phyloP scores from a whole-genome alignment of 2,888 invertebrate genomes.

The Limenitis camilla region DNA sequence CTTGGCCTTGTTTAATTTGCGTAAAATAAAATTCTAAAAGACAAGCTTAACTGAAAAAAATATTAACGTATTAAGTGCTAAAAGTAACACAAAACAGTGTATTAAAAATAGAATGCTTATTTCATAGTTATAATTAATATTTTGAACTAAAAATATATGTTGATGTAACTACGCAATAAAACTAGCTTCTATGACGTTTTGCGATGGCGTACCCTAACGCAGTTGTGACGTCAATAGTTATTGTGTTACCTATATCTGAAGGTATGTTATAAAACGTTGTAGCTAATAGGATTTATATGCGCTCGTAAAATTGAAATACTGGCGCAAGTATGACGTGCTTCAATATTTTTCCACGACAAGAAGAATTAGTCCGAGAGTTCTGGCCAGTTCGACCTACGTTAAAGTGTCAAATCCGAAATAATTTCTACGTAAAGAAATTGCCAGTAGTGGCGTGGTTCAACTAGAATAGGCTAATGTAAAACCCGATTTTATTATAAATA shows the following conservation, averaged over 20 bases:
- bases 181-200: constrained; percentile 4
- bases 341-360: too few relatives aligned
- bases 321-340: background rate
- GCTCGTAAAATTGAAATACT: background rate
- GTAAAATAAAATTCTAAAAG: background rate
- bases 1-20: constrained; percentile 17
- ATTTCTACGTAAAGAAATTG: too few relatives aligned
- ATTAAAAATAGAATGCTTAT: too few relatives aligned
- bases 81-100: too few relatives aligned
- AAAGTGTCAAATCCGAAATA: too few relatives aligned
- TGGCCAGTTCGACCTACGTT: too few relatives aligned
- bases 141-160: background rate
- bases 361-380: too few relatives aligned
- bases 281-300: background rate
- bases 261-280: background rate
- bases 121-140: too few relatives aligned
- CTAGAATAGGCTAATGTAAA: too few relatives aligned
- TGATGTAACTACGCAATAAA: constrained; percentile 1
- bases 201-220: constrained; percentile 17
- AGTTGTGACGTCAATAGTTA: constrained; percentile 20
- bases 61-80: too few relatives aligned
- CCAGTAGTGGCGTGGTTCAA: too few relatives aligned
- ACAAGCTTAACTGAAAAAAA: background rate
- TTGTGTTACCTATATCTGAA: background rate
- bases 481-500: too few relatives aligned